These are phyloP conservation scores for Mungos mungo DNA, from an alignment of 2,113 vertebrate species.

Conservation along the genomic window DNA sequence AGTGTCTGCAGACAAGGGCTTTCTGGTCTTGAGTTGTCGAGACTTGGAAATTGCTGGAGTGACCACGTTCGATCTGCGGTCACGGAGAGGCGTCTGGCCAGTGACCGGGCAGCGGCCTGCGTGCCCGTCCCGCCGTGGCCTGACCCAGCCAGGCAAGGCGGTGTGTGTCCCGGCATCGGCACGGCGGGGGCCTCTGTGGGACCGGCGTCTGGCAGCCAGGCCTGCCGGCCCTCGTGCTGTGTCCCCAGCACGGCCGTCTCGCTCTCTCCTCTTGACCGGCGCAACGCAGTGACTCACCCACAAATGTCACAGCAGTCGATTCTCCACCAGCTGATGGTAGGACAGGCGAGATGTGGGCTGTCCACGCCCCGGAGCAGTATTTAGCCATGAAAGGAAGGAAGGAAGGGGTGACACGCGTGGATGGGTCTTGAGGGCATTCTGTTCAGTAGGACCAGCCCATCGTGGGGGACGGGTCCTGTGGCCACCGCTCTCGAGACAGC, in stretches of 20 bases:
- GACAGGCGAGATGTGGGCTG: accelerated
- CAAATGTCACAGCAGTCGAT: accelerated
- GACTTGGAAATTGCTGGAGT: background rate
- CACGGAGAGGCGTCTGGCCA: background rate
- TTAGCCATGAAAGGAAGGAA: background rate
- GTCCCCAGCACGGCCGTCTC: accelerated
- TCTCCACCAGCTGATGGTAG: accelerated
- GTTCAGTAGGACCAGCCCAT: background rate
- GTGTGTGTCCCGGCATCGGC: accelerated
- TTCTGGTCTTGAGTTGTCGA: background rate
- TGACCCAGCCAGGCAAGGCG: background rate
- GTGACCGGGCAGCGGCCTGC: background rate
- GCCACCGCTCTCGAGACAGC: accelerated
- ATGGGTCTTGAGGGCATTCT: accelerated
- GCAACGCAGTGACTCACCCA: accelerated
- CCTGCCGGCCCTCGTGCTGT: background rate
- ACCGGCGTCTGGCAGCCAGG: background rate
- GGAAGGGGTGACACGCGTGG: accelerated
- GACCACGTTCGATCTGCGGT: accelerated
- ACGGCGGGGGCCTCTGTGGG: accelerated
- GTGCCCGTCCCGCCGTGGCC: accelerated
- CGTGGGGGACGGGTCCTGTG: background rate
- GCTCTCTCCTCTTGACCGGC: accelerated
- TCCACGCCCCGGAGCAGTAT: accelerated
- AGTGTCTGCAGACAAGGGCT: accelerated